Base-by-base conservation (phyloP, 2,888 invertebrate genomes). In the Drosophila anomelani region DNA sequence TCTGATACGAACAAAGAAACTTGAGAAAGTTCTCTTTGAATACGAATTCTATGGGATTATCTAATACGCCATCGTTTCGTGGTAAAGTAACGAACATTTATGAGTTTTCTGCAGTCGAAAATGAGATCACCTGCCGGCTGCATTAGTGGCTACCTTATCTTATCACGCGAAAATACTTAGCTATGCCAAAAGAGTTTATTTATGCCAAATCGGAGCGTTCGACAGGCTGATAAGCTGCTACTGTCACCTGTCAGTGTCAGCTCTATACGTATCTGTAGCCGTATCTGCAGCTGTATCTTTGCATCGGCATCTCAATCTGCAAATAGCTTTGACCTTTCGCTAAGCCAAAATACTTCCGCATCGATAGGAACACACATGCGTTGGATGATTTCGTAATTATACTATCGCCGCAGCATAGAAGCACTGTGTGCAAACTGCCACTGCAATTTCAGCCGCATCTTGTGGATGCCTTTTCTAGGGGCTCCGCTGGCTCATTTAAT, bases 351-450 rank as follows among this genome's bases (percentile, higher is more conserved):
- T 56, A 73, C 73, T 81, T 81, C 84, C 86, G 81, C 83, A 76
- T 87, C 77, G 67, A 57, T 55, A 53, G 57, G 57, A 20, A 43
- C 64, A 55, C 72, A 73, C 51, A 61, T 72, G 56, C 60, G 55
- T 73, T 60, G 39, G 69, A 68, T 58, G 69, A 70, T 80, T 83
- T 76, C 82, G 85, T 81, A 85, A 81, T 83, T 81, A 67, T 75
- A 73, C 51, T 23, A 73, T 56, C 13, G 74, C 53, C 68, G 73
- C 55, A 77, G 63, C 80, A 57, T 67, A 79, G 69, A 68, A 66
- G 51, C 57, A 66, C 60, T 66, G 26, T 53, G 32, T 29, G 61
- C 5, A 57, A 46, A 36, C 23, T 44, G 49, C 29, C 60, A 12
- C 12, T 63, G 46, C 62, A 58, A 43, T 10, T 56, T 34, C 17